Evolutionary conservation across 2,888 invertebrate species (phyloP).

Genomic region (Synergus gifuensis): DNA sequence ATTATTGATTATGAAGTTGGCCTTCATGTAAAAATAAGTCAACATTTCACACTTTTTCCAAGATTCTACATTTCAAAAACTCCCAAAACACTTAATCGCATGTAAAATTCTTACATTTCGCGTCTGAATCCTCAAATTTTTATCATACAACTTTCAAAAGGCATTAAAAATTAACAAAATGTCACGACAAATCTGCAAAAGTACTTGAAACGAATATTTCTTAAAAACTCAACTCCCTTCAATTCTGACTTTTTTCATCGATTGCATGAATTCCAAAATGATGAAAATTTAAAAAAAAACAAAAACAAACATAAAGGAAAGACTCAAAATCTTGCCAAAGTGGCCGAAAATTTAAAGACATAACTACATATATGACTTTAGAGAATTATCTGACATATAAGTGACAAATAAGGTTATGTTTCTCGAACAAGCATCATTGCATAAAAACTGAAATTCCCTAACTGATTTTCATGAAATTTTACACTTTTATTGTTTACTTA

Average conservation of each 20-base stretch:
- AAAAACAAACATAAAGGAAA: neutral
- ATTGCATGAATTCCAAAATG: neutral
- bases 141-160: neutral
- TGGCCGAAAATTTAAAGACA: neutral
- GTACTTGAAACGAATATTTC: neutral
- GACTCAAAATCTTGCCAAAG: neutral
- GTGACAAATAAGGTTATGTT: constrained; percentile 26
- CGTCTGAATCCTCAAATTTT: neutral
- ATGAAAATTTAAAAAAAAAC: neutral
- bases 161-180: neutral
- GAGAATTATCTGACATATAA: neutral
- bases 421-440: neutral
- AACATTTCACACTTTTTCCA: neutral
- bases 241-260: no score
- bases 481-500: neutral
- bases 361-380: neutral
- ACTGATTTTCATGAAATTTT: neutral
- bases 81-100: neutral
- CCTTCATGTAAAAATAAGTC: neutral
- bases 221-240: neutral
- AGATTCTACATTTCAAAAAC: neutral
- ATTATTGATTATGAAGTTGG: neutral
- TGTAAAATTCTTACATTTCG: neutral
- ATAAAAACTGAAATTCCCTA: neutral
- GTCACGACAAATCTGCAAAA: neutral